Conservation (phyloP, 2,888 invertebrate genomes). For the Miltochrista miniata region DNA sequence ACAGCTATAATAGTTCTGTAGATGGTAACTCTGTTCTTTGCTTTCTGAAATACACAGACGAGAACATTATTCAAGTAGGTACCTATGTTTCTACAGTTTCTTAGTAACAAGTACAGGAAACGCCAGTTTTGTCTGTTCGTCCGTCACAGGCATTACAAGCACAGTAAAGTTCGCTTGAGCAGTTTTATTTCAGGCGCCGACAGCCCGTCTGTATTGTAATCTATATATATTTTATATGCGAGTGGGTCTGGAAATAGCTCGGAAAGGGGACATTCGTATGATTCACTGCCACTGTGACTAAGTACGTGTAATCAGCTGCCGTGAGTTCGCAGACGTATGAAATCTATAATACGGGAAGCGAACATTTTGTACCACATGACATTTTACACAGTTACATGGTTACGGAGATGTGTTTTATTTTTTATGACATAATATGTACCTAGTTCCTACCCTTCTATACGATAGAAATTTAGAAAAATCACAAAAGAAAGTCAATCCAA, state of each 20-base stretch:
- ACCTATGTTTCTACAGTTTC: background rate
- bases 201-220: conserved; percentile 1
- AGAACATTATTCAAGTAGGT: background rate
- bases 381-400: too few relatives aligned
- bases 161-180: conserved; percentile 1
- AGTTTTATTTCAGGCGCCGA: conserved; percentile 11
- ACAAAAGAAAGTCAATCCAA: too few relatives aligned
- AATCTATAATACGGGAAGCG: too few relatives aligned
- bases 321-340: too few relatives aligned
- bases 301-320: conserved; percentile 7
- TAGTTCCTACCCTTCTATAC: too few relatives aligned
- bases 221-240: background rate
- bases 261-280: conserved; percentile 25
- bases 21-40: too few relatives aligned
- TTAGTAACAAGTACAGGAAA: conserved; percentile 2
- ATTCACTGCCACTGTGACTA: conserved; percentile 37
- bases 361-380: too few relatives aligned
- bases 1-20: too few relatives aligned
- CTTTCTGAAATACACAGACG: background rate
- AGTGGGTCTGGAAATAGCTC: conserved; percentile 26
- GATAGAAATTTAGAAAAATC: too few relatives aligned
- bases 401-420: too few relatives aligned
- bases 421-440: too few relatives aligned
- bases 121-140: background rate
- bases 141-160: background rate